These are phyloP conservation scores for Albula glossodonta DNA, from an alignment of 2,113 vertebrate genomes.

Conservation along the genomic window DNA sequence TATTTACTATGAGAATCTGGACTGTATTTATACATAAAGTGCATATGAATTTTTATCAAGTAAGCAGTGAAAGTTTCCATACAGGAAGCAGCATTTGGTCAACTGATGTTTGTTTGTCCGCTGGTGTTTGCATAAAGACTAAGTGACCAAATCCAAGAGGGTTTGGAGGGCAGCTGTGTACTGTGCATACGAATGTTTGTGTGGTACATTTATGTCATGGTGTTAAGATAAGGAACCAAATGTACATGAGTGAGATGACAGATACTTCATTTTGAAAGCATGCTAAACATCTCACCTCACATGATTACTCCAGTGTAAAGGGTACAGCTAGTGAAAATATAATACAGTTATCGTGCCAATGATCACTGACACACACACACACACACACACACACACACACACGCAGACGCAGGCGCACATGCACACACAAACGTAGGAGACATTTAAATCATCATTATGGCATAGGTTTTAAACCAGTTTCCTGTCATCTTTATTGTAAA, in stretches of 20 bases:
- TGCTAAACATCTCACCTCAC: too few species aligned
- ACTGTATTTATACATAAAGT: neutral
- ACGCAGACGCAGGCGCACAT: neutral
- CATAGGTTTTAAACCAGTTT: neutral
- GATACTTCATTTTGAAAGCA: neutral
- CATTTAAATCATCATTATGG: neutral
- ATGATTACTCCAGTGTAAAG: too few species aligned
- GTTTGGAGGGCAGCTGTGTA: neutral
- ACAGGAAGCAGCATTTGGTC: neutral
- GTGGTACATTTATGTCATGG: neutral
- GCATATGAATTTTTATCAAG: neutral
- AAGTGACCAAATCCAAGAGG: neutral
- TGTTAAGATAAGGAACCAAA: neutral
- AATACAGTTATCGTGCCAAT: too few species aligned
- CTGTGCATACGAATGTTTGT: neutral
- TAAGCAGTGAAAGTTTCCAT: neutral
- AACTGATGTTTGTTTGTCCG: too few species aligned
- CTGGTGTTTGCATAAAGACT: too few species aligned
- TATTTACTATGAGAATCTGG: neutral
- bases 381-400: neutral
- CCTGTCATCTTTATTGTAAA: neutral
- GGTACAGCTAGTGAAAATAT: too few species aligned
- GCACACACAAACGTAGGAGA: conserved; percentile 16
- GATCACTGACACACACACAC: conserved; percentile 4
- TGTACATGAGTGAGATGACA: neutral